A percentile compares a stretch with the other conserved stretches of the same genome.
Evolutionary conservation across 2,797 vertebrate genomes (phyloP).

Genomic region (Gallinago stenura): DNA sequence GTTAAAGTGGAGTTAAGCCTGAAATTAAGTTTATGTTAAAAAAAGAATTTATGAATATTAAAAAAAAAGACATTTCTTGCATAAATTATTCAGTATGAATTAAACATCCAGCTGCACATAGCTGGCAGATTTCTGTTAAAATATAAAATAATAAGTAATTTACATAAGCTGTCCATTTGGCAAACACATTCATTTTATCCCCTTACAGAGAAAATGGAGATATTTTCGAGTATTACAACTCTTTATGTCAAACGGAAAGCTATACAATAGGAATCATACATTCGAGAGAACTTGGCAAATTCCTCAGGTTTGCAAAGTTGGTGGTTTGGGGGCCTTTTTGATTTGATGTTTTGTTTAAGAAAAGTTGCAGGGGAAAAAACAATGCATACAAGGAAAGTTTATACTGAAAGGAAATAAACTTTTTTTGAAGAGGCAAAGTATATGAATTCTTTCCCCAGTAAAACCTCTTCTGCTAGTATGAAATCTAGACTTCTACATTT

Average conservation of each 20-base stretch:
- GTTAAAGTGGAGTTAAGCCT: background rate
- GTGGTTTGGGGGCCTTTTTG: rapidly evolving
- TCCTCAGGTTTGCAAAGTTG: background rate
- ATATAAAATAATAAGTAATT: conserved; percentile 29
- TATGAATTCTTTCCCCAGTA: rapidly evolving
- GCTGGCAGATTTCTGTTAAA: background rate
- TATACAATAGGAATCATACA: background rate
- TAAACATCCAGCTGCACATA: background rate
- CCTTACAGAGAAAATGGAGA: background rate
- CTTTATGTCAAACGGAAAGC: background rate
- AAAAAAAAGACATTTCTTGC: background rate
- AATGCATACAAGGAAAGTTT: background rate
- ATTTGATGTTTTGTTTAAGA: background rate
- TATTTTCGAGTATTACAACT: background rate
- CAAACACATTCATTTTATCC: background rate
- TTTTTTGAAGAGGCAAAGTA: background rate
- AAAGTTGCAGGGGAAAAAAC: background rate
- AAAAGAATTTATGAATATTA: background rate
- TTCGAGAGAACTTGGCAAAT: background rate
- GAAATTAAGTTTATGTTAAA: background rate
- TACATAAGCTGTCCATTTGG: background rate
- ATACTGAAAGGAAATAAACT: rapidly evolving
- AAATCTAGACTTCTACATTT: background rate
- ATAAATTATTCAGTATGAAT: conserved; percentile 16
- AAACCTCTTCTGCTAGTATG: background rate